A percentile compares a stretch with the other conserved stretches of the same genome.
Evolutionary conservation across 2,888 invertebrate species (phyloP).

Genomic region (Acrobasis suavella): DNA sequence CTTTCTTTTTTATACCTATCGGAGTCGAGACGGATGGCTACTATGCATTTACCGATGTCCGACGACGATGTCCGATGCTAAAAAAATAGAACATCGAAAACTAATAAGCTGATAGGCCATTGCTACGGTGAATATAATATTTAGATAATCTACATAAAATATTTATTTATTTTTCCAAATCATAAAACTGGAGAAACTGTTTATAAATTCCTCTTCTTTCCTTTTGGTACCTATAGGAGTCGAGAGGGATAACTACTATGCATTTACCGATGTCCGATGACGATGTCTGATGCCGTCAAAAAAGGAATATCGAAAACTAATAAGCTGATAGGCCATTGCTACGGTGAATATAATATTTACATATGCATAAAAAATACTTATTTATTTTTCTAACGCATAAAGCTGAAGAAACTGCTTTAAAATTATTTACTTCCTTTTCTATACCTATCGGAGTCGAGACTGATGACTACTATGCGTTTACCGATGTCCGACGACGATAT

Average conservation of each 20-base stretch:
- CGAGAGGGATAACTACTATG: no score
- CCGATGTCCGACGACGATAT: neutral
- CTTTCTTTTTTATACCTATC: conserved; percentile 12
- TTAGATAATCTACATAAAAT: neutral
- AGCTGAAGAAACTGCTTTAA: no score
- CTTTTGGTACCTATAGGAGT: no score
- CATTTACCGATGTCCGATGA: no score
- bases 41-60: neutral
- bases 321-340: no score
- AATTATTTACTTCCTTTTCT: neutral
- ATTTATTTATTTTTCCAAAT: neutral
- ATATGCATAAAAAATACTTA: neutral
- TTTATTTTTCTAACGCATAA: neutral
- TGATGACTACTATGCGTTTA: neutral
- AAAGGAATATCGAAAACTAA: no score
- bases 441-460: conserved; percentile 17
- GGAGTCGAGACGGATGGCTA: conserved; percentile 6
- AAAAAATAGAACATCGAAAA: conserved; percentile 3
- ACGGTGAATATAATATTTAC: neutral
- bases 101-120: neutral
- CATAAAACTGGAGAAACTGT: neutral
- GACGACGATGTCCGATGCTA: conserved; percentile 6
- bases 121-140: conserved; percentile 14
- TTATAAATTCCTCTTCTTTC: no score
- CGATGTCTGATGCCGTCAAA: no score